Evolutionary conservation across 2,113 vertebrate species (phyloP), one percentile per base, ranked within the genome.

Genomic region (Mesoclemmys tuberculata): DNA sequence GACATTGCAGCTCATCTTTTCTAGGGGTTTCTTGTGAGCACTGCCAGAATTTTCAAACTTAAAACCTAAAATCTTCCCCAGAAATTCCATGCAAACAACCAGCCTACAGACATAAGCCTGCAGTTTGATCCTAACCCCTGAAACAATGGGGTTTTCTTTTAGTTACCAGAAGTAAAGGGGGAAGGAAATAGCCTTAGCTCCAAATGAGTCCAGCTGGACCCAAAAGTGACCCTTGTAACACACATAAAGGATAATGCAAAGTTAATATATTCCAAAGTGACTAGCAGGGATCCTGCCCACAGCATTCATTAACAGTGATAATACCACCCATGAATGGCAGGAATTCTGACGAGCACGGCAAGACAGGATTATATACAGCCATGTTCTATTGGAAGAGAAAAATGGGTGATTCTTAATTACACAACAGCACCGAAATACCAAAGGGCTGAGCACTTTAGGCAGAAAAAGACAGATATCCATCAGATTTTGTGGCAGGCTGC

Each of bases 401-500:
- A 94, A 46, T 75, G 55, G 31, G 48, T 91, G 83, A 93, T 52
- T 80, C 13, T 71, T 38, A 71, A 71, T 71, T 71, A n/a, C 13
- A 8, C 0, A 0, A 5, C 18, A 31, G 31, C 10, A 12, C 9
- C 91, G 31, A 51, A 44, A n/a, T 41, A 61, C 38, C 16, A 74
- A 82, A 86, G 31, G 38, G 55, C 29, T 8, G n/a, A 10, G 2
- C 41, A 55, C 4, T 86, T 77, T 2, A 80, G 24, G 22, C 27
- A 94, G 61, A 19, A 92, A 93, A 82, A 82, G 74, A 9, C 26
- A 82, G n/a, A 46, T 81, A 95, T 85, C 48, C 54, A 61, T 75
- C 82, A 92, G 83, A 94, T 96, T 98, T 97, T 88, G 82, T 93
- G 93, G 95, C 61, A 92, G 84, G 41, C 92, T 86, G 27, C 88